These are phyloP conservation scores for Gobius niger DNA, from an alignment of 2,113 vertebrate genomes.

Conservation along the genomic window DNA sequence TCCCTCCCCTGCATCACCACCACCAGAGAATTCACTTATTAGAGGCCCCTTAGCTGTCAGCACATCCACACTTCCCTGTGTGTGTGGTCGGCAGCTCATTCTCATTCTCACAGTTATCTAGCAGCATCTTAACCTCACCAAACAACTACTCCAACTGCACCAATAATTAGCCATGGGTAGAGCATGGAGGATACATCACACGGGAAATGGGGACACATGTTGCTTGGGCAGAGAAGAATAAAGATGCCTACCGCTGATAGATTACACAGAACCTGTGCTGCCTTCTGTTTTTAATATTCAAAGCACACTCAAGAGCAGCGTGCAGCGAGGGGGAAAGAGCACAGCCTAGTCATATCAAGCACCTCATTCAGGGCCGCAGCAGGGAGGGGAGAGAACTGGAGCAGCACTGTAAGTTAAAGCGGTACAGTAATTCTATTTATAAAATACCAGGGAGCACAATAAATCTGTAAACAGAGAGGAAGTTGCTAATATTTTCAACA, in stretches of 20 bases:
- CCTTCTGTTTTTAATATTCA: constrained; percentile 12
- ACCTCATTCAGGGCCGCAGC: constrained; percentile 21
- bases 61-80: constrained; percentile 16
- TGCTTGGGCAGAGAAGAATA: constrained; percentile 18
- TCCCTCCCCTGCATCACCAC: background rate
- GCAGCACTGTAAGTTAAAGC: background rate
- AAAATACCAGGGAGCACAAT: background rate
- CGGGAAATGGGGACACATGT: constrained; percentile 17
- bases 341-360: constrained; percentile 12
- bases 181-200: constrained; percentile 18
- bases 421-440: background rate
- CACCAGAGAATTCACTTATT: constrained; percentile 51
- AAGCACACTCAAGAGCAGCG: constrained; percentile 23
- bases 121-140: constrained; percentile 15
- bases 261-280: background rate
- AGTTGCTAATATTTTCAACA: too few species aligned
- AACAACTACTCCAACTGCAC: constrained; percentile 13
- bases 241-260: background rate
- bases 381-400: constrained; percentile 18
- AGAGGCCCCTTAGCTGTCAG: constrained; percentile 47
- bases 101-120: constrained; percentile 26
- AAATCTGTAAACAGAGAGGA: too few species aligned
- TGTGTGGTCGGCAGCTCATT: constrained; percentile 13
- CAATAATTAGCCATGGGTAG: constrained; percentile 29
- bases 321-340: constrained; percentile 15